A percentile compares a stretch with the other conserved stretches of the same genome.
phyloP scores from a whole-genome alignment of 2,113 vertebrate species.

The Rostratula benghalensis region DNA sequence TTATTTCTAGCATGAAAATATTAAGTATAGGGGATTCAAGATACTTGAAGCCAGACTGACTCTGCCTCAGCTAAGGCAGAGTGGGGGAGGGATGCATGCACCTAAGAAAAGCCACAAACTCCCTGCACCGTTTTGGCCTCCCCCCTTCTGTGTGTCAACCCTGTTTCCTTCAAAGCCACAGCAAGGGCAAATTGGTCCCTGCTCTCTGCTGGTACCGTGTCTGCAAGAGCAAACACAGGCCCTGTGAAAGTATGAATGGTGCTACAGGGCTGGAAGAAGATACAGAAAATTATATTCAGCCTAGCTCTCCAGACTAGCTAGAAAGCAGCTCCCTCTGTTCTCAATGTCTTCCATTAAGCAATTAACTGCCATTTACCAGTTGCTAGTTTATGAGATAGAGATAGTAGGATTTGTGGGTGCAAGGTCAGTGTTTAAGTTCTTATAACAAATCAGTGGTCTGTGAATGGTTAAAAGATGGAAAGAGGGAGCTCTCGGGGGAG shows the following conservation, averaged over 20 bases:
- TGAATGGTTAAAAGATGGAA: not conserved
- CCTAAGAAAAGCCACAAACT: not conserved
- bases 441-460: not conserved
- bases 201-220: not conserved
- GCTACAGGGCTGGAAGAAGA: rapidly evolving
- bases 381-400: not conserved
- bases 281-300: not conserved
- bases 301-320: not conserved
- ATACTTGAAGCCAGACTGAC: not conserved
- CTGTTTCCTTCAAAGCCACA: not conserved
- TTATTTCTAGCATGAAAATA: not conserved
- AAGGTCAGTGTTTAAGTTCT: not conserved
- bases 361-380: too few species aligned
- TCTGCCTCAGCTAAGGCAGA: not conserved
- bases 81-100: not conserved
- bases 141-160: not conserved
- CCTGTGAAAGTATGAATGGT: rapidly evolving
- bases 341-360: not conserved
- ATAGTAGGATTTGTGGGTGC: not conserved
- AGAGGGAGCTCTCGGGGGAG: rapidly evolving
- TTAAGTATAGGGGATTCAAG: rapidly evolving
- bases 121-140: not conserved
- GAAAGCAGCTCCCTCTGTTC: not conserved
- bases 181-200: too few species aligned
- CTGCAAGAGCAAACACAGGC: not conserved